Conservation (phyloP, 1,140 invertebrate species). For the Eumeta japonica region DNA sequence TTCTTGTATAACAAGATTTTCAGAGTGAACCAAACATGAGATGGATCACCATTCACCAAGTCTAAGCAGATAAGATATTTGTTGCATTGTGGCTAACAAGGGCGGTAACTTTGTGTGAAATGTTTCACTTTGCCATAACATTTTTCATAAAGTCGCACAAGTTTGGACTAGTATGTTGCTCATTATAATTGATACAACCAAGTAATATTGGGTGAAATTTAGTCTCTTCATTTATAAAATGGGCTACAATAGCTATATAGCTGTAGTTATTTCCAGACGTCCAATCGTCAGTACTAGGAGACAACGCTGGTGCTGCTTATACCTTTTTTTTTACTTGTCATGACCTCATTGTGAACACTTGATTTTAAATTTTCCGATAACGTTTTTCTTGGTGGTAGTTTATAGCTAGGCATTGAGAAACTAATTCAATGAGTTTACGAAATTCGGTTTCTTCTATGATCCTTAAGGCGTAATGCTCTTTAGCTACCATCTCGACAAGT, state of each 20-base stretch:
- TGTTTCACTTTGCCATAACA: constrained; percentile 7
- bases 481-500: constrained; percentile 18
- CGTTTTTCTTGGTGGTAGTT: constrained; percentile 20
- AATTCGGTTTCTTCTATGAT: constrained; percentile 23
- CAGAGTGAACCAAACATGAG: neutral
- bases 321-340: constrained; percentile 10
- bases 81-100: constrained; percentile 9
- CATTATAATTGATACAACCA: constrained; percentile 11
- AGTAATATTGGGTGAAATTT: constrained; percentile 7
- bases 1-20: neutral
- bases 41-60: neutral
- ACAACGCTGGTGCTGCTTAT: constrained; percentile 8
- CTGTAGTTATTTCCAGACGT: constrained; percentile 14
- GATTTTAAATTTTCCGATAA: constrained; percentile 16
- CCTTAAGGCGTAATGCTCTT: constrained; percentile 19
- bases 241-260: constrained; percentile 16
- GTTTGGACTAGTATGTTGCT: constrained; percentile 3
- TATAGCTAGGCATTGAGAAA: constrained; percentile 16
- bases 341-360: constrained; percentile 11
- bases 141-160: neutral
- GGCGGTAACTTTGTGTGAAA: constrained; percentile 10
- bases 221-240: constrained; percentile 16
- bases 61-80: constrained; percentile 12
- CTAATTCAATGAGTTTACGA: constrained; percentile 12
- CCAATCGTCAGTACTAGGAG: constrained; percentile 19